Evolutionary conservation across 2,113 vertebrate genomes (phyloP), one percentile per base, ranked within the genome.

Genomic region (Mus spicilegus): DNA sequence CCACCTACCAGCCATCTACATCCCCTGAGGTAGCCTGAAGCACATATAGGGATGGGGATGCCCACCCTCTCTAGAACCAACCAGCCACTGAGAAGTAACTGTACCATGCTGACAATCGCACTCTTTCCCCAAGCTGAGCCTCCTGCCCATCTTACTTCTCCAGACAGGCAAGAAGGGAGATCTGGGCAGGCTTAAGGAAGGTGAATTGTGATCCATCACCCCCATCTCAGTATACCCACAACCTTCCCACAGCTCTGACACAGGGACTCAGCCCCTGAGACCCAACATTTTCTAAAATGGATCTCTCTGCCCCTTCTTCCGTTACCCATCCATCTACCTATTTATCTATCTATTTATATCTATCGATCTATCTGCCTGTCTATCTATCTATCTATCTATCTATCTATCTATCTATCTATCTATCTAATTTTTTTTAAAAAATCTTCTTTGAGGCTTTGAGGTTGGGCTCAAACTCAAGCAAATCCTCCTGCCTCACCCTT

Each of bases 131-230:
- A 26, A 58, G 58, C n/a, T 63, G 58, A 61, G n/a, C n/a, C 24
- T 61, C 54, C 56, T 61, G 26, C 81, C 81, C 22, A 42, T 17
- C 81, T 63, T 39, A 11, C 4, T 39, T 61, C 81, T 39, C 85
- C 67, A 46, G 78, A 28, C 3, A 22, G 5, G 69, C 51, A 80
- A 54, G 20, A 3, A 39, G n/a, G 20, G n/a, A 39, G 22, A 73
- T 73, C 49, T 20, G 28, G 65, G 4, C 65, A 67, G 65, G 65
- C 28, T 67, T 67, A 30, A 67, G 65, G 63, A 13, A 33, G 49
- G 3, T 22, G n/a, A 12, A 8, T 20, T 82, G 39, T 0, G 0
- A 33, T 24, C 46, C 22, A 16, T 26, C 36, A 28, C 49, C 26
- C 26, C 20, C 4, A 72, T 56, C 46, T 49, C n/a, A 70, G 17